Evolutionary conservation across 2,888 invertebrate genomes (phyloP), one percentile per base, ranked within the genome.

Genomic region (Lampropteryx suffumata): DNA sequence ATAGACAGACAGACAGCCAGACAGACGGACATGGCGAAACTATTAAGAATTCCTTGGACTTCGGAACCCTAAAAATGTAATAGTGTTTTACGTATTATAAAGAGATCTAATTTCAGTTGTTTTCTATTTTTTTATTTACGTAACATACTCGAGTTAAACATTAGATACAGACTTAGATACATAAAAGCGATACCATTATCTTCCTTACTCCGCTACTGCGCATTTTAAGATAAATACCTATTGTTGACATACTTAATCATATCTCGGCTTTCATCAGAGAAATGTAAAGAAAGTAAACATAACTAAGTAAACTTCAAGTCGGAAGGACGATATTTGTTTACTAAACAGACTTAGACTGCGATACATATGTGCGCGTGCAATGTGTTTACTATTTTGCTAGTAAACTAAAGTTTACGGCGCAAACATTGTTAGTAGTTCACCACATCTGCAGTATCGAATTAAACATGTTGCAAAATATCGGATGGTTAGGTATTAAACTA

Each of bases 261-360:
- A 73, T 71, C 67, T 66, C 62, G 55, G 62, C 66, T 67, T 64
- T 69, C 72, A 69, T 65, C 63, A 65, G 54, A 66, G 54, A 65
- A 59, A 64, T 57, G 61, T 60, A 66, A 66, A 69, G 61, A 67
- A 67, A 61, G 61, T 57, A 71, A 67, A 71, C 61, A 69, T 46
- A 47, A 40, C 45, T 56, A 48, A 44, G 57, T 61, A 61, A 66
- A 65, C 55, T 47, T 4, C 40, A 36, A 46, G 51, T 62, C 65
- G 63, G 67, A 55, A 59, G 51, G 50, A 55, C 49, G 34, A 42
- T 43, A 33, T 50, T 59, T 65, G 81, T 85, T 86, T 84, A 76
- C 53, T 73, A 83, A 84, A 84, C 81, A 84, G 62, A 69, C 63
- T 64, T 57, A 73, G 68, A 73, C 69, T 76, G 74, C 69, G 63